Base-by-base conservation (phyloP, 2,797 vertebrate species). In the Clarias pachynema region DNA sequence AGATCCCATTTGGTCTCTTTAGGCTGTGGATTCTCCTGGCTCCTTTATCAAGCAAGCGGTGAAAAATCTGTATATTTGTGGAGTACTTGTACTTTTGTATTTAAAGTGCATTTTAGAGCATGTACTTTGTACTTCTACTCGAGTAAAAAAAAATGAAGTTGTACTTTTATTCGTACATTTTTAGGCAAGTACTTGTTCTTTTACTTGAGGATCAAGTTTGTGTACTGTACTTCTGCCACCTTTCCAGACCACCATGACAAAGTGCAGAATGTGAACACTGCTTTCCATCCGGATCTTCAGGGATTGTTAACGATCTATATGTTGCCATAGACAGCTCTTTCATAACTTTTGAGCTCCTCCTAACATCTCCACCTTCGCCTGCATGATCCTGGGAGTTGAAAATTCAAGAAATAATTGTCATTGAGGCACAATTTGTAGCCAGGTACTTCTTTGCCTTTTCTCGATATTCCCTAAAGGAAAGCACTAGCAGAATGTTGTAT, bases 341-440 rank as follows among this genome's bases (percentile, higher is more conserved):
- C n/a, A n/a, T n/a, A 87, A 65, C 65, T 86, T 81, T 73, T 83
- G 75, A 81, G 60, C 82, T 85, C 26, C 66, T 73, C 66, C 29
- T 26, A 79, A 80, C 81, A 72, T 31, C 66, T 69, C 59, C 40
- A 72, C 44, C 66, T 84, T 84, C 29, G 49, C 68, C 82, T 74
- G 7, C 22, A 53, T 60, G 24, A 79, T 82, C 79, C 88, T 80
- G 81, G 87, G 82, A 85, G 24, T 4, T 65, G 60, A 65, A 80
- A 63, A 66, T 18, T 53, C 22, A 9, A 26, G n/a, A 29, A 80
- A 66, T 22, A 66, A 24, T 18, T 31, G 40, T 68, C 20, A 31
- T 31, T 68, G 40, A 56, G 26, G 44, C 16, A 53, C 40, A 68
- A 2, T 65, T 80, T 66, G n/a, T 80, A 65, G 60, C 59, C 78